phyloP scores from a whole-genome alignment of 2,888 invertebrate species.

The Andrena chrysosceles region DNA sequence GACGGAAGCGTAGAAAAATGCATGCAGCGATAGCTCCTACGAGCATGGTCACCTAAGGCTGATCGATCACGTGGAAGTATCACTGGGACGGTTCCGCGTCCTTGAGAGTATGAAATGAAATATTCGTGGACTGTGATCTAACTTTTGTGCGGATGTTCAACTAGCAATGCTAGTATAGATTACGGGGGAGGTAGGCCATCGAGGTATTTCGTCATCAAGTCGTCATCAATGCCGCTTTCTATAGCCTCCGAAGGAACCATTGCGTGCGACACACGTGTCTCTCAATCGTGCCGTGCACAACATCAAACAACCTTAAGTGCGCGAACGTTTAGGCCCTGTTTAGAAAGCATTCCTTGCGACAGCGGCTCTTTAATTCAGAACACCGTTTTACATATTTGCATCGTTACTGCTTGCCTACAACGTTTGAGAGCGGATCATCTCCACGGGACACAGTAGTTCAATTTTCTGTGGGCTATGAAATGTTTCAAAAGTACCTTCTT shows the following conservation, averaged over 20 bases:
- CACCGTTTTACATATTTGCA: too few relatives aligned
- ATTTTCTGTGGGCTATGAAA: too few relatives aligned
- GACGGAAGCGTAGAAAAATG: not conserved
- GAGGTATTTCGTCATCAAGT: conserved; percentile 38
- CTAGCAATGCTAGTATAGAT: conserved; percentile 37
- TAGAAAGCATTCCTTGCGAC: not conserved
- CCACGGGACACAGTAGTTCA: too few relatives aligned
- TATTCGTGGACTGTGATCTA: conserved; percentile 67
- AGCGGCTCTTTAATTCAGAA: too few relatives aligned
- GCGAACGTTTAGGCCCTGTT: not conserved
- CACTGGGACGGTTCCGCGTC: conserved; percentile 65
- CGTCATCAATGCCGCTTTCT: conserved; percentile 32
- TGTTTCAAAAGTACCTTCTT: too few relatives aligned
- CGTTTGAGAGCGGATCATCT: too few relatives aligned
- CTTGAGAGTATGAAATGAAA: conserved; percentile 75
- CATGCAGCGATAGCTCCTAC: conserved; percentile 21
- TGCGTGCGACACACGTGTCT: conserved; percentile 33
- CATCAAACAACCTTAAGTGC: not conserved
- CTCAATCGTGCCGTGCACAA: conserved; percentile 1
- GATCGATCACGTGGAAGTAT: conserved; percentile 73
- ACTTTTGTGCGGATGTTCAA: conserved; percentile 64
- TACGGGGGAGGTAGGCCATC: conserved; percentile 1
- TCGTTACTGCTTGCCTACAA: too few relatives aligned
- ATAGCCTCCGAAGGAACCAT: conserved; percentile 38
- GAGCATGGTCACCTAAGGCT: conserved; percentile 32